Conservation (phyloP, 2,797 vertebrate species). For the Rhinichthys osculus region DNA sequence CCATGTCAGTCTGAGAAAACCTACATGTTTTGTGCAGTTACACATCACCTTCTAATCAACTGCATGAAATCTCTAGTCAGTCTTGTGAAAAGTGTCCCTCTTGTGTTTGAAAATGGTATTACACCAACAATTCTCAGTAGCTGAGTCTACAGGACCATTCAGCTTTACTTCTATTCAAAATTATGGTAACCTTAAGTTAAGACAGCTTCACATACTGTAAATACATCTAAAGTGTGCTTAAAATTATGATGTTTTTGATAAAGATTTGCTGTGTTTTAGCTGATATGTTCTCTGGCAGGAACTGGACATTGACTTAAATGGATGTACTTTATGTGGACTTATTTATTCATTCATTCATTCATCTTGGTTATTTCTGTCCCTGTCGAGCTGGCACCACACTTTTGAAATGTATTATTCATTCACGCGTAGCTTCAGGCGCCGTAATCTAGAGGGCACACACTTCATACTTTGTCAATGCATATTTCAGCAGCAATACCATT, state of each 20-base stretch:
- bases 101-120: constrained; percentile 55
- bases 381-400: constrained; percentile 28
- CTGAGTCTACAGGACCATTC: neutral
- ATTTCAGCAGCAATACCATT: constrained; percentile 62
- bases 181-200: neutral
- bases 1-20: neutral
- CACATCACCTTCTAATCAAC: neutral
- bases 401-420: constrained; percentile 62
- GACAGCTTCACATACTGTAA: neutral
- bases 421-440: constrained; percentile 49
- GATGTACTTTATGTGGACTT: constrained; percentile 3
- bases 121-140: constrained; percentile 25
- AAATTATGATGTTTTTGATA: neutral
- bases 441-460: constrained; percentile 50
- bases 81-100: constrained; percentile 56
- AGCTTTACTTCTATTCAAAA: neutral
- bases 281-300: neutral
- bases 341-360: constrained; percentile 41
- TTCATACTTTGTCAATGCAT: constrained; percentile 58
- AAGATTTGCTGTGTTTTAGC: neutral
- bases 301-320: constrained; percentile 26
- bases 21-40: neutral
- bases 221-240: neutral
- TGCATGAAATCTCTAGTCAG: constrained; percentile 1
- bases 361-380: constrained; percentile 46